Base-by-base conservation (phyloP, 2,888 invertebrate genomes). In the Xestoiulus laeticollis region DNA sequence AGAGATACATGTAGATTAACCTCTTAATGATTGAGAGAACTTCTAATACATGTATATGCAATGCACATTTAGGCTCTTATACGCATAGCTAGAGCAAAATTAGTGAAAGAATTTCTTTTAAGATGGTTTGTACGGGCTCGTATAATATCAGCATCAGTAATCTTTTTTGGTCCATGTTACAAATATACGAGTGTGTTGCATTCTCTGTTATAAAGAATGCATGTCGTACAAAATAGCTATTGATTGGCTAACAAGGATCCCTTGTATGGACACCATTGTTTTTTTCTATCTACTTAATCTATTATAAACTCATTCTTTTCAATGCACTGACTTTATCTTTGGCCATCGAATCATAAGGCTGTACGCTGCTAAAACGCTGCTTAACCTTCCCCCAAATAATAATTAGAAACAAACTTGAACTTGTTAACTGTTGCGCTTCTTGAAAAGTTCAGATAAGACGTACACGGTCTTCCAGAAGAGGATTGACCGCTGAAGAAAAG, bases 321-420 rank as follows among this genome's bases (percentile, higher is more conserved):
- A 78, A 78, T 30, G 14, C 12, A 30, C 78, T 32, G 4, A 30
- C 30, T 78, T 78, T 78, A 78, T 78, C 78, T 78, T 78, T 30
- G 30, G 30, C 78, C 78, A 78, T 78, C 30, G 78, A 78, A 78
- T 78, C 78, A 78, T 68, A 68, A 68, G 68, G 68, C 68, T 68
- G 26, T 68, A 68, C 59, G 59, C 26, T 26, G 68, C 68, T 26
- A 78, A 78, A 78, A 78, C 16, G 78, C 78, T 30, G 78, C 30
- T 78, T 78, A 78, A 78, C 78, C 78, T 78, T 68, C 26, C 26
- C 1, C 68, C n/a, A n/a, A n/a, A 19, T 68, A 26, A 68, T 68
- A 68, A 68, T 68, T 68, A 68, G 68, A 68, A 68, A 68, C 68
- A 68, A 68, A 68, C 68, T 68, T 68, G 68, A 68, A 68, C 68